Evolutionary conservation across 2,113 vertebrate species (phyloP).

Genomic region (Gnathonemus longibarbis): DNA sequence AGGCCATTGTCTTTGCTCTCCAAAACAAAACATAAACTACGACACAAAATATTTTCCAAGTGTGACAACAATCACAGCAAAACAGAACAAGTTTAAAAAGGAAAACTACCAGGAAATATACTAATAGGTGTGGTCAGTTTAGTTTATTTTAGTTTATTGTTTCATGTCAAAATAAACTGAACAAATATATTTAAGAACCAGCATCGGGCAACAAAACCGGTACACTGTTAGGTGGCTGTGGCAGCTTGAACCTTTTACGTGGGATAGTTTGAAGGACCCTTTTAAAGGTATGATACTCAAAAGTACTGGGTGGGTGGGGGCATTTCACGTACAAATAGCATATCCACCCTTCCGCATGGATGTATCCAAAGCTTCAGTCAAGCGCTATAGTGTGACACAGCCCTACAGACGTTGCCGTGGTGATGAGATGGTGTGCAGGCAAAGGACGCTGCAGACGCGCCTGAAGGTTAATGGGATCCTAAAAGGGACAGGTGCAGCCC

Average conservation of each 20-base stretch:
- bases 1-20: not conserved
- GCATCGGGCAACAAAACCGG: not conserved
- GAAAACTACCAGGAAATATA: not conserved
- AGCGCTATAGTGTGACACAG: not conserved
- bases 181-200: not conserved
- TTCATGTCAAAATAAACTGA: not conserved
- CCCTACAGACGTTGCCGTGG: not conserved
- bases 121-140: not conserved
- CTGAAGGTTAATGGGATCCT: slow-evolving; percentile 26
- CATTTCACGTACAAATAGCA: not conserved
- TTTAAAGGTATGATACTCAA: not conserved
- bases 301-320: not conserved
- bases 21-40: not conserved
- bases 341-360: not conserved
- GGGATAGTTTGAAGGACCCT: not conserved
- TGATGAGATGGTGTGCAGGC: not conserved
- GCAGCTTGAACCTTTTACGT: not conserved
- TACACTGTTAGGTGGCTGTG: not conserved
- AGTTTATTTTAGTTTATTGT: not conserved
- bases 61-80: not conserved
- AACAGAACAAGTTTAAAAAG: not conserved
- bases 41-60: not conserved
- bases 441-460: slow-evolving; percentile 7
- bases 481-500: slow-evolving; percentile 13
- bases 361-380: not conserved